Evolutionary conservation across 2,797 vertebrate genomes (phyloP), one percentile per base, ranked within the genome.

Genomic region (Vespertilio murinus): DNA sequence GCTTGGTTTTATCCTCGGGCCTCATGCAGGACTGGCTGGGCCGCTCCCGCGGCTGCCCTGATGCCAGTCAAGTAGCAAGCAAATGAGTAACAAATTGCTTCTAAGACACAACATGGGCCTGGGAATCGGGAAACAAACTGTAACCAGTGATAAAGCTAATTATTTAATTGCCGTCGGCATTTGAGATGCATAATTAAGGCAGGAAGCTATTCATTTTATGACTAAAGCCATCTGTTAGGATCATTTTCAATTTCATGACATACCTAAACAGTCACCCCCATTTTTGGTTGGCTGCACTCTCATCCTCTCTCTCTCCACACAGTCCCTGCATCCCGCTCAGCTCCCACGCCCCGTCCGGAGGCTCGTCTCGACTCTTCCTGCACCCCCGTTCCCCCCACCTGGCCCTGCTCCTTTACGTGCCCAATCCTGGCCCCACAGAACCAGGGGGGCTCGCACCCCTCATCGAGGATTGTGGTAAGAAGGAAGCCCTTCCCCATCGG

Each of bases 111-210:
- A 80, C 94, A 85, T 75, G 42, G 85, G 69, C 25, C 70, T 80
- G 59, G 74, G 33, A 96, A 83, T 92, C 52, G 80, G 92, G 94
- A 94, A 93, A 94, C 56, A 83, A 92, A 80, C 88, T 69, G 42
- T 47, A 94, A 82, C 78, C 81, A 77, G 54, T 92, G 71, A 94
- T 93, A 79, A 95, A 92, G 88, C 92, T 95, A 87, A 93, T 96
- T 82, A 96, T 78, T 91, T 96, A 88, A 88, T 78, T 93, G 81
- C 78, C 59, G 42, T 64, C 52, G 77, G 90, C 78, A 80, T 78
- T 93, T 79, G 79, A 77, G 81, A 88, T 71, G 80, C 90, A 28
- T 89, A 96, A 91, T 94, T 93, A 94, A 85, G 83, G 61, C 40
- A 6, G 81, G 91, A 79, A 92, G 85, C 56, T 84, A 79, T 83